Conservation (phyloP, 1,140 invertebrate genomes). For the Drosophila busckii region DNA sequence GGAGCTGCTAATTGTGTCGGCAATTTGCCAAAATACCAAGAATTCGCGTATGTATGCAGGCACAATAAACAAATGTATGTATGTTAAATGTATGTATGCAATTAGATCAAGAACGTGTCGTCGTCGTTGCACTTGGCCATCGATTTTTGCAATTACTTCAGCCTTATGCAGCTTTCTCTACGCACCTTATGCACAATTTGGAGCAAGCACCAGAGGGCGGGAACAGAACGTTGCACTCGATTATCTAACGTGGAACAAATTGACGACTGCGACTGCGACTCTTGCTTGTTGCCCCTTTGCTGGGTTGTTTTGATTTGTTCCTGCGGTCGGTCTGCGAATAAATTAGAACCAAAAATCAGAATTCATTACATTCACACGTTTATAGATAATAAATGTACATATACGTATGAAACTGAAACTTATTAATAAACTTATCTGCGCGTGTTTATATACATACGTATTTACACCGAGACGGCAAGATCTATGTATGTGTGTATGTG, state of each 20-base stretch:
- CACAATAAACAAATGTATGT: too few species aligned
- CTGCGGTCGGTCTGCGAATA: background rate
- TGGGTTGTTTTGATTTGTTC: conserved; percentile 40
- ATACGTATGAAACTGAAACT: conserved; percentile 25
- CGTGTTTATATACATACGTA: conserved; percentile 23
- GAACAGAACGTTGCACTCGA: conserved; percentile 1
- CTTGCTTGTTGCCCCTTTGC: conserved; percentile 7
- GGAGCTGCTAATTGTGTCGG: background rate
- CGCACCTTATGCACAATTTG: conserved; percentile 22
- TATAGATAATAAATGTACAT: background rate
- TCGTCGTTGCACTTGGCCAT: conserved; percentile 18
- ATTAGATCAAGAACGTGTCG: conserved; percentile 47
- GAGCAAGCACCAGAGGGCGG: background rate
- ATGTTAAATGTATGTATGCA: background rate
- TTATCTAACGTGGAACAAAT: conserved; percentile 33
- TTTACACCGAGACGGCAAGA: background rate
- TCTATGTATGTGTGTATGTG: background rate
- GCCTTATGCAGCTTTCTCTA: too few species aligned
- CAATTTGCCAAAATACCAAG: conserved; percentile 2
- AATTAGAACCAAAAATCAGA: conserved; percentile 10
- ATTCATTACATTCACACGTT: conserved; percentile 4
- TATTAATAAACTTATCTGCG: conserved; percentile 66
- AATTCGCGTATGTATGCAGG: background rate
- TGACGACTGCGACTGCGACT: background rate
- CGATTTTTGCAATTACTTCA: conserved; percentile 47